Base-by-base conservation (phyloP, 2,888 invertebrate species). In the Lacanobia oleracea region DNA sequence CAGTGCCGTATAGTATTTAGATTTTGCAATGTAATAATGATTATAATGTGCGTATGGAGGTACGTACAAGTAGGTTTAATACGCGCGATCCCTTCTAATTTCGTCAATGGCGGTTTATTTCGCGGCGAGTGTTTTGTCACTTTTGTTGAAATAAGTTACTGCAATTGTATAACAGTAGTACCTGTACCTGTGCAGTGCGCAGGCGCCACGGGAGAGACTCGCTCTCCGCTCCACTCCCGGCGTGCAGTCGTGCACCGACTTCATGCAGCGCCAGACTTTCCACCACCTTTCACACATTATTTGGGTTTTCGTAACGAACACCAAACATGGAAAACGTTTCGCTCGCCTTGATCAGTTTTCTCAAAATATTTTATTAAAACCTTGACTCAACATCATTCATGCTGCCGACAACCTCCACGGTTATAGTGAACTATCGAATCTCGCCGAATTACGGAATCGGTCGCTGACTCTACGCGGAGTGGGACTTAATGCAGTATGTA, bases 131-230 rank as follows among this genome's bases (percentile, higher is more conserved):
- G 78, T 84, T 85, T 87, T 84, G 83, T 83, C 75, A 82, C 77
- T 79, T 86, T 87, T 84, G 76, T 81, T 83, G 86, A 81, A 87
- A 82, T 83, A 82, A 72, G 65, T 83, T 78, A 84, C 66, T 48
- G 77, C 75, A 86, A 79, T 85, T 83, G 64, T 83, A 70, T 77
- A 84, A 79, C 72, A 74, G 62, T 54, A 53, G 23, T 53, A 67
- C 27, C 45, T 62, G 61, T 48, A 45, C 40, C n/a, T 37, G 48
- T 40, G 18, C 65, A 21, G 14, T 59, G 16, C 65, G 51, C 68
- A 65, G 72, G 53, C 50, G n/a, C 23, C 57, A 57, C 62, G 33
- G 60, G 59, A 63, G 61, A 23, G 53, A 62, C 64, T 67, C 48
- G 43, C 57, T 64, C 53, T 21, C 27, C 56, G 61, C 79, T 78